A percentile compares a stretch with the other conserved stretches of the same genome.
Conservation (phyloP, 2,888 invertebrate genomes). For the Lasiommata megera region DNA sequence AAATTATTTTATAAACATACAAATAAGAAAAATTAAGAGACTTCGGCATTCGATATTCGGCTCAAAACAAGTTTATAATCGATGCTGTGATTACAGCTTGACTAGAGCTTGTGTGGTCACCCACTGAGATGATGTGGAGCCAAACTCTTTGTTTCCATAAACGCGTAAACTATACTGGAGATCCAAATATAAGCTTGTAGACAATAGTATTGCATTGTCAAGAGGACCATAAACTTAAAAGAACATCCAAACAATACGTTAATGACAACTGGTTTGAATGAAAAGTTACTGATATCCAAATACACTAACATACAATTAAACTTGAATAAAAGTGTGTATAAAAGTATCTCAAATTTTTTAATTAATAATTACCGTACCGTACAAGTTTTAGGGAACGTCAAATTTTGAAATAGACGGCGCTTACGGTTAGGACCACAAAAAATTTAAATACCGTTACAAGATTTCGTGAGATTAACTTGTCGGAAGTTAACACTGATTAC, state of each 20-base stretch:
- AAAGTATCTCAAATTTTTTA: background rate
- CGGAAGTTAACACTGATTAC: slow-evolving; percentile 11
- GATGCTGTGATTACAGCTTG: too few species aligned
- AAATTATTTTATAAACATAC: too few species aligned
- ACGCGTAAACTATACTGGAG: too few species aligned
- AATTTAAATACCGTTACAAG: slow-evolving; percentile 37
- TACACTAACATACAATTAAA: background rate
- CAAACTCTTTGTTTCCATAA: too few species aligned
- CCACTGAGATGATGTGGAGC: too few species aligned
- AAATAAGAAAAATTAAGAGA: too few species aligned
- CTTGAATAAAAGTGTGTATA: background rate
- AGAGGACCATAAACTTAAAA: background rate
- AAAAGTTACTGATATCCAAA: background rate
- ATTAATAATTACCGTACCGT: too few species aligned
- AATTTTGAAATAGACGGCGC: background rate
- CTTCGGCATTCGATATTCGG: too few species aligned
- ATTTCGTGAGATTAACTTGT: slow-evolving; percentile 13
- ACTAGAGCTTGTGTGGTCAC: too few species aligned
- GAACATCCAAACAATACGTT: background rate
- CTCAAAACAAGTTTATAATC: too few species aligned
- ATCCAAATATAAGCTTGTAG: too few species aligned
- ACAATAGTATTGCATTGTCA: too few species aligned
- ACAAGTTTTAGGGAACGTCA: background rate
- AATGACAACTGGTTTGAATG: background rate
- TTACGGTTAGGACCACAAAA: background rate